These are phyloP conservation scores for Cirrhinus molitorella DNA, from an alignment of 2,797 vertebrate species.

Conservation along the genomic window DNA sequence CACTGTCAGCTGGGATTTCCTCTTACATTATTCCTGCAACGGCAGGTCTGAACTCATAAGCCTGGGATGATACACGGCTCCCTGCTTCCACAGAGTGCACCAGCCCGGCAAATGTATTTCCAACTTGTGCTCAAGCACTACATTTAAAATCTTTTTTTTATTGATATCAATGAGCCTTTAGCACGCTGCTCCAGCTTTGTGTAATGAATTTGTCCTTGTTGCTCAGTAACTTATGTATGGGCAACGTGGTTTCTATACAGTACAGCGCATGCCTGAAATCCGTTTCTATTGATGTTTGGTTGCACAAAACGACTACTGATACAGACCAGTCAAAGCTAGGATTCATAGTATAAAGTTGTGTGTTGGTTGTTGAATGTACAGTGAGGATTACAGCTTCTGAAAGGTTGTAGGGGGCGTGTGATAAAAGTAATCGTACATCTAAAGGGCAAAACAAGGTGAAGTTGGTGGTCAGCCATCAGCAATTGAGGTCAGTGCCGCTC, in stretches of 20 bases:
- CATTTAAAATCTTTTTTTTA: conserved; percentile 66
- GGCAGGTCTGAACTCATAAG: conserved; percentile 36
- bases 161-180: conserved; percentile 68
- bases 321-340: conserved; percentile 6
- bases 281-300: not conserved
- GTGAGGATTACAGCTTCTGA: conserved; percentile 15
- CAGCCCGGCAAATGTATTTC: conserved; percentile 39
- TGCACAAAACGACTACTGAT: not conserved
- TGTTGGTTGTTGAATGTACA: not conserved
- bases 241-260: not conserved
- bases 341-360: conserved; percentile 67
- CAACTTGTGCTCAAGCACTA: conserved; percentile 62
- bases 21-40: conserved; percentile 38
- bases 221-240: not conserved
- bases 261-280: not conserved
- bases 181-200: conserved; percentile 68
- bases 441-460: conserved; percentile 40
- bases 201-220: conserved; percentile 18
- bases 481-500: not conserved
- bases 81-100: conserved; percentile 17
- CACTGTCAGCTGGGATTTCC: conserved; percentile 45
- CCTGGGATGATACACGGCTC: conserved; percentile 38
- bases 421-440: conserved; percentile 37
- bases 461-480: conserved; percentile 14
- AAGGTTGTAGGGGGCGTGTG: conserved; percentile 2